A percentile compares a stretch with the other conserved stretches of the same genome.
phyloP scores from a whole-genome alignment of 2,888 invertebrate species.

The Scaptomyza reducta region DNA sequence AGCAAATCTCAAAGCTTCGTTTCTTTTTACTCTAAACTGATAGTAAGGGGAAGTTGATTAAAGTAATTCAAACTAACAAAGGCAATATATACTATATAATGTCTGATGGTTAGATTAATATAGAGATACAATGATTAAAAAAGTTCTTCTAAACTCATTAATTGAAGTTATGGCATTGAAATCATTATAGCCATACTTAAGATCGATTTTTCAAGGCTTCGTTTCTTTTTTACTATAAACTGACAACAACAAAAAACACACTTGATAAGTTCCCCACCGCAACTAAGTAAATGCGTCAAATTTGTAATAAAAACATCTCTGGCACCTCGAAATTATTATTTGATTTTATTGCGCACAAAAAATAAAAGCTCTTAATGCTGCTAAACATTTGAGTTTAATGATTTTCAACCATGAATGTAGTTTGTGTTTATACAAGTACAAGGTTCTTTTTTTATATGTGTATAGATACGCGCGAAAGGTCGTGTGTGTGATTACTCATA shows the following conservation, averaged over 20 bases:
- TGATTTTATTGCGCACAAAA: constrained; percentile 16
- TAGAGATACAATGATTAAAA: no score
- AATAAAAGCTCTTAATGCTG: constrained; percentile 33
- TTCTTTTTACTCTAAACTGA: constrained; percentile 5
- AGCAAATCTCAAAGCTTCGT: constrained; percentile 2
- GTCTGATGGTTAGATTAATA: no score
- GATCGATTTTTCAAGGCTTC: background rate
- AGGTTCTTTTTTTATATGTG: constrained; percentile 31
- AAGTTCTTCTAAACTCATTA: no score
- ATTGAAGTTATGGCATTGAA: background rate
- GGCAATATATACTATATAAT: no score
- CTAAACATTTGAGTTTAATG: constrained; percentile 49
- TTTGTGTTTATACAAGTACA: constrained; percentile 31
- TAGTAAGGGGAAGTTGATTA: no score
- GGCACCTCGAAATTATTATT: constrained; percentile 42
- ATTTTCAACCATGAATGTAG: constrained; percentile 23
- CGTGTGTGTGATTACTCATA: constrained; percentile 73
- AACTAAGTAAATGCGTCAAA: constrained; percentile 56
- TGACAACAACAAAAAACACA: constrained; percentile 6
- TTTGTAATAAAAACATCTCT: constrained; percentile 57
- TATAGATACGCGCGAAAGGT: constrained; percentile 55
- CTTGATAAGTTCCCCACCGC: constrained; percentile 22
- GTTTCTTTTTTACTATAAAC: constrained; percentile 3
- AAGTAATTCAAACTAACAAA: no score
- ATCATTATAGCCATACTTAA: background rate